Conservation (phyloP, 64 coral and sea anemone genomes). For the Astreopora myriophthalma region DNA sequence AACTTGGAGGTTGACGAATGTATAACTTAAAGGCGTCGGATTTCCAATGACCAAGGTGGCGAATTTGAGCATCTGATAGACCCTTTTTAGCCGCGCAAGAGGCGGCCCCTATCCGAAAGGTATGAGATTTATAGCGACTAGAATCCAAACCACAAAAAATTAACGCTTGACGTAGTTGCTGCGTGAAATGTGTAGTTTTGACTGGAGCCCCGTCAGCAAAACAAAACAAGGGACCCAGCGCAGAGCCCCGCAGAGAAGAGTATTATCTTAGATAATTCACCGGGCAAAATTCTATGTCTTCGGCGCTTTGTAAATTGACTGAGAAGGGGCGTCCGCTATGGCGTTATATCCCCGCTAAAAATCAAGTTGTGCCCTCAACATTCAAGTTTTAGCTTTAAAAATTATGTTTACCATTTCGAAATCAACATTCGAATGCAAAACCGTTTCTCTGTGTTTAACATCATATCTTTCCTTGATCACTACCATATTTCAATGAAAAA, state of each 20-base stretch:
- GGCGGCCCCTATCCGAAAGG: background rate
- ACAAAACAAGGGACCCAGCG: background rate
- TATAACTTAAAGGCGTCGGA: no score
- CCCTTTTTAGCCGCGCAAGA: background rate
- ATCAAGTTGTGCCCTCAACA: background rate
- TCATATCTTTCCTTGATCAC: background rate
- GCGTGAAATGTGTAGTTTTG: background rate
- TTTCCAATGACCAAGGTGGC: no score
- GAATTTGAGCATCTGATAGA: background rate
- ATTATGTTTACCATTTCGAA: slow-evolving; percentile 6
- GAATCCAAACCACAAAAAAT: background rate
- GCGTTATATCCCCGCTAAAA: background rate
- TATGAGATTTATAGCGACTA: background rate
- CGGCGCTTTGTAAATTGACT: background rate
- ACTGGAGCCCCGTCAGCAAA: background rate
- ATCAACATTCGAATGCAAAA: background rate
- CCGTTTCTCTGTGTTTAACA: background rate
- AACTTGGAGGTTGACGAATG: no score
- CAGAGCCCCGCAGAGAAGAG: background rate
- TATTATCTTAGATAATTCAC: background rate
- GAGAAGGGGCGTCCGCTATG: background rate
- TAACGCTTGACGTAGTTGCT: background rate
- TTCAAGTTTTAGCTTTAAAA: slow-evolving; percentile 30
- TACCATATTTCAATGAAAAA: background rate
- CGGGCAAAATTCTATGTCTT: background rate